A percentile compares a stretch with the other conserved stretches of the same genome.
phyloP scores from a whole-genome alignment of 1,140 invertebrate species.

The Mizuhopecten yessoensis region DNA sequence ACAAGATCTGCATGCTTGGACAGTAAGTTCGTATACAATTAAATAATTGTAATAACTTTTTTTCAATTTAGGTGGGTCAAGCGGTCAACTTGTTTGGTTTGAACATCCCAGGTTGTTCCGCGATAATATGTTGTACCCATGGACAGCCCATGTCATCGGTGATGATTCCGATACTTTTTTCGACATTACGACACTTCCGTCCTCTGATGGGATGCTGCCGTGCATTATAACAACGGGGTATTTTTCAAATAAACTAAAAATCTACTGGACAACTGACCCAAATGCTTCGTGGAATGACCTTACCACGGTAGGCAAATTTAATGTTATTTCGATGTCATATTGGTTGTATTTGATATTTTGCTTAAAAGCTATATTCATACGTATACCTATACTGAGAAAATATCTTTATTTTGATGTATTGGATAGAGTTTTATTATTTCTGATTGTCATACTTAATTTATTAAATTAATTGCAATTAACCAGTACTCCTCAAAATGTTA shows the following conservation, averaged over 20 bases:
- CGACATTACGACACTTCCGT: conserved; percentile 7
- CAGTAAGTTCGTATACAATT: too few species aligned
- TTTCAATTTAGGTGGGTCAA: conserved; percentile 10
- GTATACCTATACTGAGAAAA: too few species aligned
- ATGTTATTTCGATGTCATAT: too few species aligned
- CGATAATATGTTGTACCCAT: conserved; percentile 28
- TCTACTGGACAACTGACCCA: conserved; percentile 73
- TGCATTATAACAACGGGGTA: conserved; percentile 73
- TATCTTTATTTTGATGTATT: too few species aligned
- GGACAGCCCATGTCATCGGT: conserved; percentile 42
- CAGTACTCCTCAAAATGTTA: too few species aligned
- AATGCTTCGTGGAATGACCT: conserved; percentile 73
- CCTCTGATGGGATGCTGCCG: conserved; percentile 60
- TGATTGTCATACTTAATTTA: too few species aligned
- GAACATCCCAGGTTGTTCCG: neutral
- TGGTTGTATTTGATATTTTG: too few species aligned
- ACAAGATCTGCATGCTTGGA: too few species aligned
- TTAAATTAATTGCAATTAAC: too few species aligned
- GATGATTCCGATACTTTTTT: conserved; percentile 46
- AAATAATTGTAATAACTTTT: too few species aligned
- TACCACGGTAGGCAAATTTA: neutral
- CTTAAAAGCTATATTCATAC: too few species aligned
- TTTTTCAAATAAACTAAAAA: conserved; percentile 73
- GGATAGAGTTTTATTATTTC: too few species aligned
- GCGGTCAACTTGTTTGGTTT: conserved; percentile 36